Percentiles rank a stretch among this genome's conserved stretches.
Conservation (phyloP, 2,888 invertebrate species). For the Pseudococcus jackbeardsleyi region DNA sequence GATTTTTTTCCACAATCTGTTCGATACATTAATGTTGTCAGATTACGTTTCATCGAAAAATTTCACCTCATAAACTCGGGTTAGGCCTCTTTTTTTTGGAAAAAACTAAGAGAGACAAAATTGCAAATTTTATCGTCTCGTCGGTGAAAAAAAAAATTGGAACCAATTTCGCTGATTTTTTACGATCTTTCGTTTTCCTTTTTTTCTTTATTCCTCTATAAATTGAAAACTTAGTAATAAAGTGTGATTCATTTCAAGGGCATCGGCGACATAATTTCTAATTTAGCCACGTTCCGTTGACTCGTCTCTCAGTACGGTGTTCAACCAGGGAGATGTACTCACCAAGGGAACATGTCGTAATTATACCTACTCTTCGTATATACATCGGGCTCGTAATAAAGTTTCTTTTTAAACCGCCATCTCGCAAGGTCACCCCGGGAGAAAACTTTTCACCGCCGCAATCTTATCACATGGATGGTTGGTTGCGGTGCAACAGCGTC, state of each 20-base stretch:
- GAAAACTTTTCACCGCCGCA: constrained; percentile 10
- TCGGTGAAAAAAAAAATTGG: no score
- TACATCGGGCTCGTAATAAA: background rate
- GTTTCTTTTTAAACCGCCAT: background rate
- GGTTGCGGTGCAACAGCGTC: background rate
- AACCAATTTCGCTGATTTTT: no score
- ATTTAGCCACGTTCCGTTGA: background rate
- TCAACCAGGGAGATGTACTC: background rate
- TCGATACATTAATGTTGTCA: no score
- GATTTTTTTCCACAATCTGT: no score
- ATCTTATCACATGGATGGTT: background rate
- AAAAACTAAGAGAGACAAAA: no score
- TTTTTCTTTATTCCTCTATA: no score
- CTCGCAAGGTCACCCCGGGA: background rate
- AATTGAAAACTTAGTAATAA: background rate
- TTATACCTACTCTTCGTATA: background rate
- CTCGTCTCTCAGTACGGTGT: background rate
- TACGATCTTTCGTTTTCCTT: no score
- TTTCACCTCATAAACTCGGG: no score
- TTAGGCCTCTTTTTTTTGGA: no score
- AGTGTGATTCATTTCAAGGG: background rate
- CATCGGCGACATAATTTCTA: background rate
- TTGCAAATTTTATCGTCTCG: no score
- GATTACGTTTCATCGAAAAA: no score
- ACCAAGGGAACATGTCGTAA: background rate